Evolutionary conservation across 2,113 vertebrate genomes (phyloP).

Genomic region (Paratilapia polleni): DNA sequence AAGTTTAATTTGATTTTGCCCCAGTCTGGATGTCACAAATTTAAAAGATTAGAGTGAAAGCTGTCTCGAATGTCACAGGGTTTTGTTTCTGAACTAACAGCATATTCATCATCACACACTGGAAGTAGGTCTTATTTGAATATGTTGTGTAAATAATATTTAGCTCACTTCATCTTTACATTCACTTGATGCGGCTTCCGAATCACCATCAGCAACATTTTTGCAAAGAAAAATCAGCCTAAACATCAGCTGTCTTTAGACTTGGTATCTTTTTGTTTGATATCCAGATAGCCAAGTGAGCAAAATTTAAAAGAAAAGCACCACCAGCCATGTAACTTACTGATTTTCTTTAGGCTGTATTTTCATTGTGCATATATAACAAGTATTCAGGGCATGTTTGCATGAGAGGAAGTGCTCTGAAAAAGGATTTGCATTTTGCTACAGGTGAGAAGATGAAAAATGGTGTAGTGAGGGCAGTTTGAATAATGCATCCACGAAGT

Average conservation of each 20-base stretch:
- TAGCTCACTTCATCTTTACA: neutral
- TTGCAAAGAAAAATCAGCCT: too few species aligned
- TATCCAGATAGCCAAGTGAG: too few species aligned
- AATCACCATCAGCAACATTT: too few species aligned
- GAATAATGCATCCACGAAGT: neutral
- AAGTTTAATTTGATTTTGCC: constrained; percentile 36
- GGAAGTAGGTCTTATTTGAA: neutral
- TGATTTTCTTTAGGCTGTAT: neutral
- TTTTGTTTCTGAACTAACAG: constrained; percentile 10
- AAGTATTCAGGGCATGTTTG: neutral
- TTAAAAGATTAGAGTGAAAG: constrained; percentile 46
- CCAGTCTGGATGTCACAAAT: constrained; percentile 32
- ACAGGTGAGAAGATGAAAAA: neutral
- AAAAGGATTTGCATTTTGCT: neutral
- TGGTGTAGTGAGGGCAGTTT: neutral
- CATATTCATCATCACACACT: neutral
- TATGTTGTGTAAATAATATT: neutral
- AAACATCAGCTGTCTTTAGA: too few species aligned
- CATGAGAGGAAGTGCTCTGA: neutral
- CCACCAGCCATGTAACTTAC: too few species aligned
- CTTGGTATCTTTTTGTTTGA: too few species aligned
- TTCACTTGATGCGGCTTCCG: too few species aligned
- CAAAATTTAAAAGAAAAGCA: too few species aligned
- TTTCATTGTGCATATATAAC: neutral
- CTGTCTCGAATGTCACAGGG: constrained; percentile 28